Evolutionary conservation across 2,113 vertebrate genomes (phyloP).

Genomic region (Athene noctua): DNA sequence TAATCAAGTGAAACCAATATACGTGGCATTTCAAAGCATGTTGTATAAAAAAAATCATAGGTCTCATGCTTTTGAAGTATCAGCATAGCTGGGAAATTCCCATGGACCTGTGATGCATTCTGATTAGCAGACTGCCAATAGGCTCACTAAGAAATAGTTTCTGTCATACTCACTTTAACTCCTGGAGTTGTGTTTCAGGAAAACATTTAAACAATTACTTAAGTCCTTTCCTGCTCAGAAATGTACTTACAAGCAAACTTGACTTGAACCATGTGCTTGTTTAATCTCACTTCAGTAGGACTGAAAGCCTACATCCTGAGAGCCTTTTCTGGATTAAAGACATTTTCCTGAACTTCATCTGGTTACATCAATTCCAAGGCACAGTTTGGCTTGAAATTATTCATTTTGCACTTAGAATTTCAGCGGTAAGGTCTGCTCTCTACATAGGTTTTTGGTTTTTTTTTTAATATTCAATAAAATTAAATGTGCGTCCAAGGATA

Average conservation of each 20-base stretch:
- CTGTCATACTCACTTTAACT: not conserved
- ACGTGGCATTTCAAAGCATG: not conserved
- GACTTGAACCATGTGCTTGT: not conserved
- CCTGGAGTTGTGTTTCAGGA: not conserved
- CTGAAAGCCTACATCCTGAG: not conserved
- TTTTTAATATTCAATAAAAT: not conserved
- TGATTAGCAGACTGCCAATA: not conserved
- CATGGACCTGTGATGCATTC: not conserved
- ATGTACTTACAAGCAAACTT: not conserved
- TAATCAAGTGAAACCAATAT: slow-evolving; percentile 8
- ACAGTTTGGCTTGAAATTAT: not conserved
- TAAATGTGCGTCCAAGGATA: not conserved
- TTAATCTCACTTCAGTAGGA: not conserved
- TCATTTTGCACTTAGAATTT: not conserved
- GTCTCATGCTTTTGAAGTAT: not conserved
- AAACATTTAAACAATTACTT: not conserved
- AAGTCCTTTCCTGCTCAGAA: not conserved
- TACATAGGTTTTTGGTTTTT: not conserved
- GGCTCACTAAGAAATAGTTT: not conserved
- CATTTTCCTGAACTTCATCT: not conserved
- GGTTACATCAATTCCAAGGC: not conserved
- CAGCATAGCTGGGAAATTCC: not conserved
- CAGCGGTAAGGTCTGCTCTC: not conserved
- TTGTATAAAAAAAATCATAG: not conserved
- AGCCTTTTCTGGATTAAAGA: not conserved